These are phyloP conservation scores for Drosophila monieri DNA, from an alignment of 2,888 invertebrate genomes.

Conservation along the genomic window DNA sequence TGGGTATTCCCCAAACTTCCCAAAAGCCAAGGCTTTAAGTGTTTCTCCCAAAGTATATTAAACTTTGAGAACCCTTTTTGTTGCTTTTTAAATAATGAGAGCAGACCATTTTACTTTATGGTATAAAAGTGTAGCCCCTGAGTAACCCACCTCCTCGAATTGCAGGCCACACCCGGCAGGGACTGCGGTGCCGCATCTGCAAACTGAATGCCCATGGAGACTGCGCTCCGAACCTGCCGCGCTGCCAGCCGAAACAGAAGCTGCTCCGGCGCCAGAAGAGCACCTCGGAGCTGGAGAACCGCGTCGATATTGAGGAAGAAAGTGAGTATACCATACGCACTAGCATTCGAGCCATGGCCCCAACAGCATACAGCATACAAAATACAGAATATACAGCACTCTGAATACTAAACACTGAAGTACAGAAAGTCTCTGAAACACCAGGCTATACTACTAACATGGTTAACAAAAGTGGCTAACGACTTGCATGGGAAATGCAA, in stretches of 20 bases:
- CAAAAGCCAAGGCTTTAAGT: neutral
- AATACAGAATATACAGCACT: conserved; percentile 4
- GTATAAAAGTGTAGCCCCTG: neutral
- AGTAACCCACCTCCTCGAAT: neutral
- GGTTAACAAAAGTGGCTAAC: conserved; percentile 10
- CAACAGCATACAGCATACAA: conserved; percentile 10
- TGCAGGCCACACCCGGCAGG: conserved; percentile 95
- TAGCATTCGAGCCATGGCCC: conserved; percentile 32
- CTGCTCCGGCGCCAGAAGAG: conserved; percentile 94
- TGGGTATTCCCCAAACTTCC: conserved; percentile 81
- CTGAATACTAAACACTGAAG: conserved; percentile 3
- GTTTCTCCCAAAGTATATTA: neutral
- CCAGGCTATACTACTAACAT: conserved; percentile 17
- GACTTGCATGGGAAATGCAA: conserved; percentile 34
- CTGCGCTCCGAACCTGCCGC: conserved; percentile 92
- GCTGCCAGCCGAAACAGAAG: conserved; percentile 93
- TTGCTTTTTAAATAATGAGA: neutral
- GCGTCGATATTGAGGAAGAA: conserved; percentile 90
- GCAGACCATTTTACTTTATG: neutral
- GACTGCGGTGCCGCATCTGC: conserved; percentile 94
- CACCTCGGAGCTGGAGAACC: conserved; percentile 92
- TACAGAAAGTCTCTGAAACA: conserved; percentile 1
- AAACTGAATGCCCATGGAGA: conserved; percentile 96
- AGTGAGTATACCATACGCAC: conserved; percentile 87
- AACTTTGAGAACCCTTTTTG: neutral